phyloP scores from a whole-genome alignment of 2,113 vertebrate genomes.

The Raja brachyura region DNA sequence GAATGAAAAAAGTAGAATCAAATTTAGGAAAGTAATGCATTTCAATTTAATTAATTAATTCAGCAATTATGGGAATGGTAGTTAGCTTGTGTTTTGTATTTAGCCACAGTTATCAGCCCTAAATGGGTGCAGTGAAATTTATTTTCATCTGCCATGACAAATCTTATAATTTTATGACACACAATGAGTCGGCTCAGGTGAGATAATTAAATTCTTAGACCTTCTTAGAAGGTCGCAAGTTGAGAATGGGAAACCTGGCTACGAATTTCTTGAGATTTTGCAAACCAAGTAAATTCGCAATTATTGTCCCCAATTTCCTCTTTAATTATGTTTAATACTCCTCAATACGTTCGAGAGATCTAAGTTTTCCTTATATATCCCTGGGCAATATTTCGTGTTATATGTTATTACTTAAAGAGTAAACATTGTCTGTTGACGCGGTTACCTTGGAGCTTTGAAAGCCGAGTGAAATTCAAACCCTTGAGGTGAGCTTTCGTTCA shows the following conservation, averaged over 20 bases:
- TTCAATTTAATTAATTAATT: background rate
- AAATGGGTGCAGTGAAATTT: background rate
- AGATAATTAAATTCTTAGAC: background rate
- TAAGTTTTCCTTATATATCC: background rate
- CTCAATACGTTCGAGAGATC: background rate
- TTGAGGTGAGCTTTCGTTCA: background rate
- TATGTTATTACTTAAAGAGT: background rate
- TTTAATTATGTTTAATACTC: background rate
- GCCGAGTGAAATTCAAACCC: background rate
- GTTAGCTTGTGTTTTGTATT: background rate
- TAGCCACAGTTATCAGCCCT: background rate
- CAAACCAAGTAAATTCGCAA: background rate
- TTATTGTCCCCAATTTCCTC: background rate
- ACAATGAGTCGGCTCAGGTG: background rate
- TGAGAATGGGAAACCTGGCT: background rate
- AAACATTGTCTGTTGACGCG: background rate
- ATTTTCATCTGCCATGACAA: background rate
- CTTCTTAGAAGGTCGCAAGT: background rate
- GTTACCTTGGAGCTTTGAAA: slow-evolving; percentile 14
- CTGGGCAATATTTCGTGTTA: background rate
- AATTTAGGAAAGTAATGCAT: background rate
- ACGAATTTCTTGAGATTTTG: background rate
- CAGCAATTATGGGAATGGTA: background rate
- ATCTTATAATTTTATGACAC: background rate
- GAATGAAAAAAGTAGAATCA: background rate